These are phyloP conservation scores for Perccottus glenii DNA, from an alignment of 2,113 vertebrate species.

Conservation along the genomic window DNA sequence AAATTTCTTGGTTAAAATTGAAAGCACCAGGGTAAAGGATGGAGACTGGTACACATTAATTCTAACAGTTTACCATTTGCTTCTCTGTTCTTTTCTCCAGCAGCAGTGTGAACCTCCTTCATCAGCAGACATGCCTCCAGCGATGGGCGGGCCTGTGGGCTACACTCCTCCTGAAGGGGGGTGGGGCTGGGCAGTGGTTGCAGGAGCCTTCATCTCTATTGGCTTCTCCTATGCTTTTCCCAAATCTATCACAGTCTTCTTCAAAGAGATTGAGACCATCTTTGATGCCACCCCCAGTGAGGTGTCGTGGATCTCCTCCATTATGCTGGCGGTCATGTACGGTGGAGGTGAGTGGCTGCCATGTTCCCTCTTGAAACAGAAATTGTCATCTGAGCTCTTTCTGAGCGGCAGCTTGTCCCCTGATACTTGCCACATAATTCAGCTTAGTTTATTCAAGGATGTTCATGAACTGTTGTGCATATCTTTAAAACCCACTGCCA, in stretches of 20 bases:
- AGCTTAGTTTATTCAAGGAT: too few relatives aligned
- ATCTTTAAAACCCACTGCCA: too few relatives aligned
- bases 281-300: constrained; percentile 90
- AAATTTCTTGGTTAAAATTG: not conserved
- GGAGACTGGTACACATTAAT: not conserved
- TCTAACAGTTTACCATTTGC: not conserved
- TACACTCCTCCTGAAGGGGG: constrained; percentile 95
- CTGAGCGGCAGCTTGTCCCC: not conserved
- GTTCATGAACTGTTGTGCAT: too few relatives aligned
- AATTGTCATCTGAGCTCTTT: not conserved
- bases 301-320: constrained; percentile 97
- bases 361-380: not conserved
- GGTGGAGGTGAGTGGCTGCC: constrained; percentile 78
- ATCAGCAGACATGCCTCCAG: constrained; percentile 82
- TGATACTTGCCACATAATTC: too few relatives aligned
- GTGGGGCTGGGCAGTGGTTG: constrained; percentile 96
- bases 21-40: not conserved
- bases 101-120: not conserved
- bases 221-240: constrained; percentile 98
- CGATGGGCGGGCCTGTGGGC: constrained; percentile 85
- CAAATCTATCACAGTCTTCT: constrained; percentile 98
- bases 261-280: constrained; percentile 95
- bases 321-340: constrained; percentile 98
- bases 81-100: not conserved
- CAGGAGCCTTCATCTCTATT: constrained; percentile 94